Base-by-base conservation (phyloP, 2,113 vertebrate species). In the Lethenteron camtschaticum region DNA sequence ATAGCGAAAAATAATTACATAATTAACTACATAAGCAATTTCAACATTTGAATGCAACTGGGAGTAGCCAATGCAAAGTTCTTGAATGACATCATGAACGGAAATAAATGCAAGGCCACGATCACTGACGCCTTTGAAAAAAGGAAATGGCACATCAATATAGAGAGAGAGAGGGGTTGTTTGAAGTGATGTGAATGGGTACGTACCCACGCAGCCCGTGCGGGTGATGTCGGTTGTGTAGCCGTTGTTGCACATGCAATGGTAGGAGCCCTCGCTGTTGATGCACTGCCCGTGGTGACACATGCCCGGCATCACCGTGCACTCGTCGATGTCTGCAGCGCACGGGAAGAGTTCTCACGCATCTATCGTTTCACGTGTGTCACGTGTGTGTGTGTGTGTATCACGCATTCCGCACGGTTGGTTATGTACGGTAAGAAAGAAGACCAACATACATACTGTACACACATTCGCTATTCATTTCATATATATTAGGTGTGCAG, bases 221-320 rank as follows among this genome's bases (percentile, higher is more conserved):
- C 85, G 74, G 0, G 85, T 81, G 75, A 85, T 82, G 71, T 92
- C 89, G 0, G 81, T 73, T 0, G 79, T 81, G 75, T 92, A 95
- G 24, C 90, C 88, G 1, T 83, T 73, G 1, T 81, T 79, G 74
- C 92, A 96, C 78, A 88, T 88, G 72, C 91, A 95, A 75, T 76
- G 87, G 86, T 87, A 95, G 68, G 90, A 92, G 56, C 92, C 90
- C 1, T 91, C 83, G 71, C 78, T 87, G 80, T 96, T 96, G 80
- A 97, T 83, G 76, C 90, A 97, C 76, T 89, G 84, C 1, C 91
- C 89, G 0, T 90, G 83, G 56, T 70, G 79, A 71, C 91, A 97
- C 70, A 92, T 79, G 75, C 83, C 82, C 13, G 86, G 81, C 71
- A 96, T 79, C 55, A 94, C 83, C 24, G 73, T 82, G 75, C 92